Evolutionary conservation across 2,888 invertebrate genomes (phyloP).

Genomic region (Ephialtes manifestator): DNA sequence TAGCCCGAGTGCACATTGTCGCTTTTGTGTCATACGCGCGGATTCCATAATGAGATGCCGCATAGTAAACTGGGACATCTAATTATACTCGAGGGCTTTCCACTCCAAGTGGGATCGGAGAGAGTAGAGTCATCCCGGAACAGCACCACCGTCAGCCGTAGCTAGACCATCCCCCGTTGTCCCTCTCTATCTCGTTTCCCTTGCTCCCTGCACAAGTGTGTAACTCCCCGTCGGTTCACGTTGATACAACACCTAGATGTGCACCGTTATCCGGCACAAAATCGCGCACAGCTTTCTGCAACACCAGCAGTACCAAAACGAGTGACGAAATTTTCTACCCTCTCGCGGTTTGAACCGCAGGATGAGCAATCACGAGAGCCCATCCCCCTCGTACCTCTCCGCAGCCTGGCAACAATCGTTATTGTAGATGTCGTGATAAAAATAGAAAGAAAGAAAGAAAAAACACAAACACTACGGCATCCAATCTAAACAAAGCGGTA

Average conservation of each 20-base stretch:
- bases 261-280: background rate
- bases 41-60: slow-evolving; percentile 81
- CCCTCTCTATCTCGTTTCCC: background rate
- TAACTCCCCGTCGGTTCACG: background rate
- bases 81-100: slow-evolving; percentile 81
- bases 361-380: slow-evolving; percentile 27
- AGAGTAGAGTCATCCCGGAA: slow-evolving; percentile 51
- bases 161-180: slow-evolving; percentile 50
- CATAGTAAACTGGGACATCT: slow-evolving; percentile 81
- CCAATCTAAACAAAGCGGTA: slow-evolving; percentile 52
- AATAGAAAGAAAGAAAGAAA: slow-evolving; percentile 21
- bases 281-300: background rate
- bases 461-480: background rate
- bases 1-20: slow-evolving; percentile 64
- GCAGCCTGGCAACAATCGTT: background rate
- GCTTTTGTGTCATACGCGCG: slow-evolving; percentile 70
- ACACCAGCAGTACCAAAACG: background rate
- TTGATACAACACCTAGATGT: background rate
- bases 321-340: slow-evolving; percentile 21
- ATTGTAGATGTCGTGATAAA: slow-evolving; percentile 31
- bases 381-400: slow-evolving; percentile 6
- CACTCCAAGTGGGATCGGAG: slow-evolving; percentile 51
- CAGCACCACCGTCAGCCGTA: slow-evolving; percentile 38
- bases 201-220: background rate
- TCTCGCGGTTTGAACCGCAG: background rate